Evolutionary conservation across 1,140 invertebrate species (phyloP).

Genomic region (Lanistes nyassanus): DNA sequence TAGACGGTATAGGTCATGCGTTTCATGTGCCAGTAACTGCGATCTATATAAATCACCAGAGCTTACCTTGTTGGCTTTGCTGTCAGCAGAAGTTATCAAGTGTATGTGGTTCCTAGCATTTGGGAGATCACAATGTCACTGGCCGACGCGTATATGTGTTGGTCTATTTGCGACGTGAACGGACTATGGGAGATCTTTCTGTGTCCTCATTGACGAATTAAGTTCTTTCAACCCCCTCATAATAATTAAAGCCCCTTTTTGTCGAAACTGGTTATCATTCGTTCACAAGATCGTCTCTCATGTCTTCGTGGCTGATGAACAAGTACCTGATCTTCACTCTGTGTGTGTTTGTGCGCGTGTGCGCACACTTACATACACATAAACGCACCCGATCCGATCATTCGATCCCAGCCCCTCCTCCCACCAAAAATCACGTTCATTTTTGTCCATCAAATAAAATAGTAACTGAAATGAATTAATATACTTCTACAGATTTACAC

Average conservation of each 20-base stretch:
- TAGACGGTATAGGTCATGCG: too few species aligned
- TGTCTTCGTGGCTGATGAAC: not conserved
- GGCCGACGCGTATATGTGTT: not conserved
- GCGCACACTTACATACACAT: too few species aligned
- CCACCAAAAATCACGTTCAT: too few species aligned
- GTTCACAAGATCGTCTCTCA: not conserved
- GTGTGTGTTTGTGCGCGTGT: not conserved
- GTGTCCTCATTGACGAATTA: too few species aligned
- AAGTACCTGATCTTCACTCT: not conserved
- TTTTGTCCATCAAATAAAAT: too few species aligned
- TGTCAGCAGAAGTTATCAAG: not conserved
- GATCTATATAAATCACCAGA: too few species aligned
- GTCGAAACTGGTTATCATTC: not conserved
- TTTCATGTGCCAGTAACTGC: too few species aligned
- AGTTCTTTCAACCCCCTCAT: not conserved
- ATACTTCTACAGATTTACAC: too few species aligned
- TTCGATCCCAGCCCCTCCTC: not conserved
- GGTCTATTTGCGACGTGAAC: not conserved
- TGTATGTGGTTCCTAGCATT: not conserved
- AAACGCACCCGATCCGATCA: not conserved
- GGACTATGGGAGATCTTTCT: not conserved
- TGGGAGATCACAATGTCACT: not conserved
- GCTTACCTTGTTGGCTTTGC: too few species aligned
- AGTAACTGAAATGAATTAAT: too few species aligned
- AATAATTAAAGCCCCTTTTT: not conserved